These are phyloP conservation scores for Novumbra hubbsi DNA, from an alignment of 2,797 vertebrate genomes.

Conservation along the genomic window DNA sequence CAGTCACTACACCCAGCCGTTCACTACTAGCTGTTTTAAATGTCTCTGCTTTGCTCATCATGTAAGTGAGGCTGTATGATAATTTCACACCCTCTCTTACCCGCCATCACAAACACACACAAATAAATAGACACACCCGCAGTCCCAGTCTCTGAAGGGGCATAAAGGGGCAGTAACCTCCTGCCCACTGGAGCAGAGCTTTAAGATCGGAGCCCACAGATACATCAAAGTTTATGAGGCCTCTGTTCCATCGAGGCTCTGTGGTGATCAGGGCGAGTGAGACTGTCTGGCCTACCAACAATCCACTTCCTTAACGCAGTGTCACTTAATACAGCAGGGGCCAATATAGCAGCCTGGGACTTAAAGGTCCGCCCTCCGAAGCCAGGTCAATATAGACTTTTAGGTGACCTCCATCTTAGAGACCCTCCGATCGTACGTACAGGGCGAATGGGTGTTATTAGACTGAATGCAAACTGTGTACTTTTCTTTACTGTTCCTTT, in stretches of 20 bases:
- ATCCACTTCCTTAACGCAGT: slow-evolving; percentile 64
- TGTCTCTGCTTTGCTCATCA: slow-evolving; percentile 9
- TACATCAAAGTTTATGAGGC: slow-evolving; percentile 79
- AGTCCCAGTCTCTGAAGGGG: slow-evolving; percentile 69
- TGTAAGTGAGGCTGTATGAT: slow-evolving; percentile 29
- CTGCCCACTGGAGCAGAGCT: slow-evolving; percentile 60
- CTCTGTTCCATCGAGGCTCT: slow-evolving; percentile 67
- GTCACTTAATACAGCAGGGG: slow-evolving; percentile 66
- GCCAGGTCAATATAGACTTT: slow-evolving; percentile 54
- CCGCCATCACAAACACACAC: slow-evolving; percentile 21
- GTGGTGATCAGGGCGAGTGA: slow-evolving; percentile 73
- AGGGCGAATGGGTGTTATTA: not conserved
- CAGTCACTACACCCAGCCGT: slow-evolving; percentile 17
- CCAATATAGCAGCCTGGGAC: slow-evolving; percentile 55
- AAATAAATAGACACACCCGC: slow-evolving; percentile 10
- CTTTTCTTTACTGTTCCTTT: too few species aligned
- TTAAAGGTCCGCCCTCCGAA: slow-evolving; percentile 58
- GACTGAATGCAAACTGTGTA: not conserved
- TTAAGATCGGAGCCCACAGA: slow-evolving; percentile 62
- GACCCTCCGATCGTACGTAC: not conserved
- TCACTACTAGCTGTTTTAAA: slow-evolving; percentile 35
- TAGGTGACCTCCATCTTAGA: slow-evolving; percentile 35
- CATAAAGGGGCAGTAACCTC: slow-evolving; percentile 65
- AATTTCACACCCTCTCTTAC: slow-evolving; percentile 32
- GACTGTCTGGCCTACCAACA: slow-evolving; percentile 60